Evolutionary conservation across 2,113 vertebrate genomes (phyloP), one percentile per base, ranked within the genome.

Genomic region (Xerus inauris): DNA sequence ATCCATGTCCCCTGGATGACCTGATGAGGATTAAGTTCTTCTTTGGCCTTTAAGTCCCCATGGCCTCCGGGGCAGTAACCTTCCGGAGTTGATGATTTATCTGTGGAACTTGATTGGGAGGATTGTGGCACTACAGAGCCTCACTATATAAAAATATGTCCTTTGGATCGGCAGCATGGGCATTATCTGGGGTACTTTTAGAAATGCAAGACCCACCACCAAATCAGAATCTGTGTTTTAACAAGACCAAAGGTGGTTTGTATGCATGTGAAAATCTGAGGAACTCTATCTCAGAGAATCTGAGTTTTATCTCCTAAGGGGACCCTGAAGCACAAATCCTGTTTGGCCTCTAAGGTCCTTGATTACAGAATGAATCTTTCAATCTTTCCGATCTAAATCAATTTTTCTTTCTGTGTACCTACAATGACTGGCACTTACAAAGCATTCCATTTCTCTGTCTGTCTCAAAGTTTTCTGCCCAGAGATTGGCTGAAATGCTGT

Each of bases 331-430:
- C 11, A 1, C 51, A 81, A 64, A 90, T 81, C 49, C 38, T 32
- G 32, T 73, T 81, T 81, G 88, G 49, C 35, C 32, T 38, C 49
- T 82, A 79, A 88, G 20, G 54, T 51, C 77, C 96, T 95, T 91
- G 81, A 91, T 92, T 95, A 79, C 42, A 64, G 54, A 93, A 73
- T 51, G 4, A 85, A 76, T 89, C 82, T 93, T 54, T 10, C 54
- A 54, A 65, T 95, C 94, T 95, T 96, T 91, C 82, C 80, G 67
- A 96, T 96, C 62, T 49, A 91, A 93, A 93, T 93, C 93, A 87
- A 8, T 64, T 93, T 94, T 94, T 72, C 80, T 95, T 96, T 89
- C 77, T 62, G 73, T 26, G 62, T 24, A 89, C 91, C 73, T 82
- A 86, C 42, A 75, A 75, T 80, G 79, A 80, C 79, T 71, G 80